Evolutionary conservation across 1,140 invertebrate genomes (phyloP), one percentile per base, ranked within the genome.

Genomic region (Cherax destructor): DNA sequence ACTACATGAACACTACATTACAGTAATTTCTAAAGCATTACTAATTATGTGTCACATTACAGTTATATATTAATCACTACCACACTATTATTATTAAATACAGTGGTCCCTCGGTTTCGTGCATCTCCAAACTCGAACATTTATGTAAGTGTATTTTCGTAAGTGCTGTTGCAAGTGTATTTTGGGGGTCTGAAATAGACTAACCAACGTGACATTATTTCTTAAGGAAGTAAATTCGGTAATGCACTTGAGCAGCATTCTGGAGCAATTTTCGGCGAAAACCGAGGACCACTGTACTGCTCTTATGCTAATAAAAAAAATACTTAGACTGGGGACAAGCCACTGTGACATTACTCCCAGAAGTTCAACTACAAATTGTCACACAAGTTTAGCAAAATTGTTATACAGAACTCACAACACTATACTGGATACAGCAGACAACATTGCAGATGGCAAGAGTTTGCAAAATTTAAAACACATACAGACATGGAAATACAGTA

Each of bases 1-100:
- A 6, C 6, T n/a, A 74, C 16, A 74, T 30, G 69, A 74, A 30
- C 69, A 74, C 30, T 16, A 74, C 11, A 74, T 21, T 18, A 18
- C 21, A 21, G 21, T 69, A 69, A 18, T 5, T 69, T 18, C 65
- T 69, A 69, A 18, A 41, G 30, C 30, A 41, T 41, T 69, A n/a
- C 65, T 69, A 69, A 3, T n/a, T 69, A 69, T 21, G 65, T 13
- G 65, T 13, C 16, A 69, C 18, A 69, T 74, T 74, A 74, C 24
- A 30, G 69, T 74, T 65, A 18, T 74, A 74, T 74, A n/a, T 74
- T 74, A 74, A 74, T 74, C n/a, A 65, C 61, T 65, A 65, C 61
- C 0, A 65, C 7, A 65, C 9, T 30, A 6, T 74, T 21, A 30
- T 74, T 74, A 74, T 21, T 74, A 74, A 9, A 74, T 21, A n/a